Percentiles rank a stretch among this genome's conserved stretches.
phyloP scores from a whole-genome alignment of 2,888 invertebrate genomes.

The Dendrolimus pini region DNA sequence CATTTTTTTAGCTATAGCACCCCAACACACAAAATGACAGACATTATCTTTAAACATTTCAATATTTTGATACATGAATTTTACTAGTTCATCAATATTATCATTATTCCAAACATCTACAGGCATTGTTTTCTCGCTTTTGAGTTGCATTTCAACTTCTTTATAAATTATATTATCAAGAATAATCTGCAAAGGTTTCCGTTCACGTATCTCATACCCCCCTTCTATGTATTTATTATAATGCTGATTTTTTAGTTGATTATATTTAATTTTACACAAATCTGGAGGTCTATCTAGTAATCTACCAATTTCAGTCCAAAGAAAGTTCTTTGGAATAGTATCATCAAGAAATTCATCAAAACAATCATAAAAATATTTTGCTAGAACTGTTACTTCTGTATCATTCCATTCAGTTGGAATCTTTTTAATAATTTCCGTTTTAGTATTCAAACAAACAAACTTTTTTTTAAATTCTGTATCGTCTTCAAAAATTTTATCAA shows the following conservation, averaged over 20 bases:
- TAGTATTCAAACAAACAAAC: conserved; percentile 14
- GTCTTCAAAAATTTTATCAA: conserved; percentile 51
- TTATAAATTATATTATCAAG: conserved; percentile 55
- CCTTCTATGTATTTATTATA: conserved; percentile 37
- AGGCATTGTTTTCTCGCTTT: conserved; percentile 15
- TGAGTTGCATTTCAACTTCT: conserved; percentile 36
- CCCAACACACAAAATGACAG: conserved; percentile 58
- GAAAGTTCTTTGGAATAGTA: conserved; percentile 55
- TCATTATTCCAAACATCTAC: conserved; percentile 31
- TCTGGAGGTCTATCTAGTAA: conserved; percentile 49
- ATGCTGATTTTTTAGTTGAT: conserved; percentile 40
- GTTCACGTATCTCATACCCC: conserved; percentile 32
- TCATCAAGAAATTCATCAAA: conserved; percentile 57
- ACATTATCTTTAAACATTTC: conserved; percentile 54
- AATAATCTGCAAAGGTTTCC: conserved; percentile 47
- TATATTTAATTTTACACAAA: conserved; percentile 40
- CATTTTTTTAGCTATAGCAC: conserved; percentile 36
- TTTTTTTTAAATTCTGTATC: conserved; percentile 49
- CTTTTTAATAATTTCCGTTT: conserved; percentile 7
- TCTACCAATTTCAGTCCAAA: conserved; percentile 63
- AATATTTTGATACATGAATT: conserved; percentile 51
- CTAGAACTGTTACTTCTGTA: conserved; percentile 49
- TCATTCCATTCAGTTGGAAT: conserved; percentile 36
- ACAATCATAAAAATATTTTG: conserved; percentile 60
- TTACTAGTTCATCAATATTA: conserved; percentile 44